A percentile compares a stretch with the other conserved stretches of the same genome.
phyloP scores from a whole-genome alignment of 2,888 invertebrate genomes.

The Callosobruchus maculatus region DNA sequence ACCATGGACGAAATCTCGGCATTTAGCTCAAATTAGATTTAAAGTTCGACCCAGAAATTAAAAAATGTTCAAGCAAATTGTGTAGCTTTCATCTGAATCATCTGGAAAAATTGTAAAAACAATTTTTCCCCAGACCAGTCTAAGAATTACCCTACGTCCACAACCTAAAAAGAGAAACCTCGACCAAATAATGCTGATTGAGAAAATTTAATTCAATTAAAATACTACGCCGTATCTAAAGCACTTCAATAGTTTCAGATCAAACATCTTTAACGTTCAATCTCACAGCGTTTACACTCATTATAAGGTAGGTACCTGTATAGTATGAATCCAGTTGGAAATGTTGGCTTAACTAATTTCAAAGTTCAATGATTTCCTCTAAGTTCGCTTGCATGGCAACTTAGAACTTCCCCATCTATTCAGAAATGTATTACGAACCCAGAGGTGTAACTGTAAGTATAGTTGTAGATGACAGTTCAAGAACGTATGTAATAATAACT shows the following conservation, averaged over 20 bases:
- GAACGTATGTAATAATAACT: not conserved
- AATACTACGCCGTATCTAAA: no score
- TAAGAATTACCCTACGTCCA: no score
- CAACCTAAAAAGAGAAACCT: no score
- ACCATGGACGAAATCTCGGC: no score
- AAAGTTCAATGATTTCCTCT: not conserved
- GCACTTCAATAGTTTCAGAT: not conserved
- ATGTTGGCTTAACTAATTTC: not conserved
- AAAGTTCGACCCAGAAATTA: no score
- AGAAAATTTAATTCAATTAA: no score
- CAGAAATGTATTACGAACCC: not conserved
- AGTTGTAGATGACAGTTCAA: not conserved
- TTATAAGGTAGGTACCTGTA: not conserved
- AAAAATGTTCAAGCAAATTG: no score
- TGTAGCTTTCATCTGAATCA: no score
- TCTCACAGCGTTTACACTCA: not conserved
- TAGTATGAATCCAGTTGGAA: not conserved
- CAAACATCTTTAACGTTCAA: not conserved
- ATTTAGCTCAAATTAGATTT: no score
- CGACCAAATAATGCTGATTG: no score
- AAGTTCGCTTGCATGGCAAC: not conserved
- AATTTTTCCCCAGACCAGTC: no score
- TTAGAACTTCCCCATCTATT: not conserved
- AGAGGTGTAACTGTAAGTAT: not conserved
- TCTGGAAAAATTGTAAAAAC: no score